phyloP scores from a whole-genome alignment of 2,797 vertebrate species.

The Lophius americanus region DNA sequence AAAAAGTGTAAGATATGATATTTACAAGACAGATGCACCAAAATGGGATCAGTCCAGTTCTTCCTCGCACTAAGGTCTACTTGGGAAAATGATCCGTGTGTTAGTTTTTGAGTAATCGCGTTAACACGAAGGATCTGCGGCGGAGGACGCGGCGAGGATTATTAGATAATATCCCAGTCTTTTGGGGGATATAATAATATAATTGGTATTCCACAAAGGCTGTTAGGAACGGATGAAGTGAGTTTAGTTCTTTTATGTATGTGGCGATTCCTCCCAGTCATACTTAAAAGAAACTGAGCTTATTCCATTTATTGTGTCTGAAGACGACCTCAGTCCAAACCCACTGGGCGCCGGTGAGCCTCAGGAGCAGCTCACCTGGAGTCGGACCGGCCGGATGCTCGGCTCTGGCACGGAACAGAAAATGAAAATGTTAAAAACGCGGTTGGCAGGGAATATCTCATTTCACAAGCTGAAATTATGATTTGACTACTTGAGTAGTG shows the following conservation, averaged over 20 bases:
- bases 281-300: conserved; percentile 20
- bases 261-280: neutral
- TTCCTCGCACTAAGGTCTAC: too few relatives aligned
- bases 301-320: conserved; percentile 19
- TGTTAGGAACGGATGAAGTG: neutral
- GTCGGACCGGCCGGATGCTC: conserved; percentile 77
- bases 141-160: too few relatives aligned
- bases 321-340: conserved; percentile 44
- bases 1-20: too few relatives aligned
- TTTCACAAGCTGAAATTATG: conserved; percentile 46
- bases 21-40: too few relatives aligned
- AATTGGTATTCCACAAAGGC: too few relatives aligned
- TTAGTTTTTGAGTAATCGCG: too few relatives aligned
- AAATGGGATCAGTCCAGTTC: too few relatives aligned
- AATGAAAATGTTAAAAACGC: conserved; percentile 47
- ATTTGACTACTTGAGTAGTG: conserved; percentile 32
- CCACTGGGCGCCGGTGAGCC: conserved; percentile 41
- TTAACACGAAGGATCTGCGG: too few relatives aligned
- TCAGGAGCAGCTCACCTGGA: conserved; percentile 55
- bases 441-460: conserved; percentile 37
- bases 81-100: too few relatives aligned
- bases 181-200: too few relatives aligned
- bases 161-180: too few relatives aligned
- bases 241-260: neutral
- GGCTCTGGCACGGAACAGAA: conserved; percentile 44